Evolutionary conservation across 1,140 invertebrate genomes (phyloP), one percentile per base, ranked within the genome.

Genomic region (Halesus radiatus): DNA sequence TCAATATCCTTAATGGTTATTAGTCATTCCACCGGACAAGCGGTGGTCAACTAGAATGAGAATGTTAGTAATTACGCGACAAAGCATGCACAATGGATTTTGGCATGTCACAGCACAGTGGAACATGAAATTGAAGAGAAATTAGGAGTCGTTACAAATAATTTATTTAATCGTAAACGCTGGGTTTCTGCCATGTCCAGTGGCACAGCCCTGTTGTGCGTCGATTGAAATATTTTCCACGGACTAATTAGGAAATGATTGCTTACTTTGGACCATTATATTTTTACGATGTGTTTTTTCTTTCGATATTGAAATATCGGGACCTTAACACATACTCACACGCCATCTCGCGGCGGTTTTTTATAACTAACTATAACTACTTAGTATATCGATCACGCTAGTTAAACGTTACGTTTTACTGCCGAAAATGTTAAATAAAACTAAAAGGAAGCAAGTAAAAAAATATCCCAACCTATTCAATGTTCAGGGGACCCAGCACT

Each of bases 201-300:
- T 50, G n/a, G 60, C 6, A 64, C 60, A 80, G n/a, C 79, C 79
- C 79, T 80, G 74, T 26, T 64, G 37, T n/a, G 37, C 52, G 72
- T 72, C 62, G 76, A 83, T 83, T 80, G 81, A 83, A 80, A 83
- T 83, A 80, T 80, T 82, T 78, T 80, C 76, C 54, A 68, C 56
- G 29, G 26, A 80, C 81, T 83, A 83, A 83, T 83, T 83, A 83
- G 58, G 60, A 79, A 78, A 76, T 83, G 81, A 83, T 83, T 83
- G 81, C 81, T 83, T 83, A 83, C 79, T 83, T 80, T 80, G 62
- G 70, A 20, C 20, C 76, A 75, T 78, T 78, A 58, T 58, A 72
- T 80, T 74, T 76, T 80, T 78, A 52, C 54, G 73, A 56, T 79
- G 32, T 81, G 29, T 81, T 81, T 79, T 73, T 76, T 79, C 70